Base-by-base conservation (phyloP, 2,888 invertebrate genomes). In the Stenurella melanura region DNA sequence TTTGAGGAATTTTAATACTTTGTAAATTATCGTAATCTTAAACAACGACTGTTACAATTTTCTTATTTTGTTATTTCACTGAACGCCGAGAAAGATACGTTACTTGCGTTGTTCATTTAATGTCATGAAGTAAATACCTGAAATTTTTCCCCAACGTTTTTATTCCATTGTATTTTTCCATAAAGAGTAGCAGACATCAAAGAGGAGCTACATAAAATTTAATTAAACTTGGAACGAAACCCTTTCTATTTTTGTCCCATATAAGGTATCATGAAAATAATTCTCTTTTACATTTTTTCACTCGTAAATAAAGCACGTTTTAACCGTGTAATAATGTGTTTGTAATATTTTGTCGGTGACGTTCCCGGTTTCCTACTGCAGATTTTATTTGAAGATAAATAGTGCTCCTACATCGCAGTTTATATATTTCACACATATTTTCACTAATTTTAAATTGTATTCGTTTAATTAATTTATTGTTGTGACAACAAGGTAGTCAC, bases 191-290 rank as follows among this genome's bases (percentile, higher is more conserved):
- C 21, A 42, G 64, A 38, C 42, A 60, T 64, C 64, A 42, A 42
- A 42, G 64, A n/a, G 42, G 17, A 19, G 19, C 64, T 38, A 19
- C 42, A 18, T 18, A 64, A 15, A 42, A 26, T 61, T 64, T 64
- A 64, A 64, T 64, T 64, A 64, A 64, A 64, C 19, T 10, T 42
- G 50, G 11, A 64, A 19, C 64, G 64, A 19, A 64, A 64, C 19
- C 64, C 42, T 42, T 64, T 64, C 50, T 42, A 1, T 42, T 38
- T 64, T 64, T 64, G 42, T 12, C 64, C 19, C 18, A 42, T 42
- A 42, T 64, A 42, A 50, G 38, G 50, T 50, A 50, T n/a, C 50
- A n/a, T 50, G n/a, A n/a, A n/a, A 1, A 15, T 50, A 12, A 50
- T 50, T 50, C 50, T 17, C 50, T 17, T 50, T 50, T 50, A 50